Conservation (phyloP, 2,888 invertebrate species). For the Meloe dianella region DNA sequence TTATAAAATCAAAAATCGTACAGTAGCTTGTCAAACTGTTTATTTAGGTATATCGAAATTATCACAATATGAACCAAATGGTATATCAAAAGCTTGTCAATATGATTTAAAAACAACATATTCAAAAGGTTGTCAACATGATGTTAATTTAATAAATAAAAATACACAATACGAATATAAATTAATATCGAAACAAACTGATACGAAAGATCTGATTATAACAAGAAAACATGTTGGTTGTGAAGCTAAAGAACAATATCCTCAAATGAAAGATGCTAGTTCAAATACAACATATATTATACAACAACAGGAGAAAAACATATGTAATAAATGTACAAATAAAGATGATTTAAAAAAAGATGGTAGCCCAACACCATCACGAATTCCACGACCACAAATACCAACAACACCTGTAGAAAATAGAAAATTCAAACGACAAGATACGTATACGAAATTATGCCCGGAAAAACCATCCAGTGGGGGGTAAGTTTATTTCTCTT, state of each 20-base stretch:
- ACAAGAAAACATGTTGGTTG: constrained; percentile 44
- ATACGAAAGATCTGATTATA: constrained; percentile 50
- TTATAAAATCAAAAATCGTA: constrained; percentile 60
- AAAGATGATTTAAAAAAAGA: constrained; percentile 45
- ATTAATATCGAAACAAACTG: constrained; percentile 47
- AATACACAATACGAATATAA: constrained; percentile 49
- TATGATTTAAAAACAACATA: constrained; percentile 40
- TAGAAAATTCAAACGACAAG: constrained; percentile 57
- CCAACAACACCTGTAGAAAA: constrained; percentile 54
- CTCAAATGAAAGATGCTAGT: constrained; percentile 38
- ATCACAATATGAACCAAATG: constrained; percentile 43
- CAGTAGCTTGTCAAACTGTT: constrained; percentile 57
- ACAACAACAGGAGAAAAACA: constrained; percentile 17
- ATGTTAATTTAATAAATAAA: constrained; percentile 47
- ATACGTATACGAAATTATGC: constrained; percentile 58
- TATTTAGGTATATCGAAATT: constrained; percentile 45
- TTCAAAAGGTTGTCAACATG: constrained; percentile 51
- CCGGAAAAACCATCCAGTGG: constrained; percentile 18
- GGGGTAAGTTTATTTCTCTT: background rate
- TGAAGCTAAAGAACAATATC: constrained; percentile 43
- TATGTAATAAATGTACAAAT: constrained; percentile 47
- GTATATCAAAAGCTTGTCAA: constrained; percentile 51
- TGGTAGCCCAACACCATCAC: constrained; percentile 48
- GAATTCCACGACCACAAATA: constrained; percentile 54
- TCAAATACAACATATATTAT: constrained; percentile 40